Evolutionary conservation across 2,888 invertebrate species (phyloP), one percentile per base, ranked within the genome.

Genomic region (Oithona nana): DNA sequence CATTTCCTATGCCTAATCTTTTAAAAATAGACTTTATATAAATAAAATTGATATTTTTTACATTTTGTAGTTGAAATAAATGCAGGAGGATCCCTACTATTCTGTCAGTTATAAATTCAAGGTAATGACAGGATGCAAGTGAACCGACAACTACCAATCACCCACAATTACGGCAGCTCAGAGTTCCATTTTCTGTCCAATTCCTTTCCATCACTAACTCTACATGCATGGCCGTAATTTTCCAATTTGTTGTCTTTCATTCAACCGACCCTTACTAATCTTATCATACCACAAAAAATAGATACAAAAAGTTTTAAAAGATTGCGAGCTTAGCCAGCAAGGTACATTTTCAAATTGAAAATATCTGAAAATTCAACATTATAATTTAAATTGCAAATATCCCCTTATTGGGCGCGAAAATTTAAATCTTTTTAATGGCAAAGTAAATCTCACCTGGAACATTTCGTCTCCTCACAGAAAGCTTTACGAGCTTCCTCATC

Each of bases 401-500:
- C n/a, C n/a, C n/a, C n/a, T n/a, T n/a, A n/a, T n/a, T n/a, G n/a
- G n/a, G n/a, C n/a, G n/a, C n/a, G n/a, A n/a, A n/a, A n/a, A n/a
- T n/a, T n/a, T n/a, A n/a, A n/a, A 11, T 39, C 39, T 39, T 39
- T 6, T 39, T 39, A 39, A 39, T 16, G 16, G 20, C 11, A 28
- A 11, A 29, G 16, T 11, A 28, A 24, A 13, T 64, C 68, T 72
- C 75, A 88, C 88, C 88, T 88, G 65, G 84, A 82, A 64, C 83
- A 78, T 69, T 84, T 84, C 64, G 80, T 77, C 73, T 93, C 92
- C 70, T 92, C 88, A 65, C 88, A 76, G 73, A 81, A 92, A 49
- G 82, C 83, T 66, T 83, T 81, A 64, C 79, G 79, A 68, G 89
- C 86, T 0, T 82, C 83, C 16, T 67, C 69, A 11, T 85, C 84